Percentiles rank a stretch among this genome's conserved stretches.
Conservation (phyloP, 1,140 invertebrate genomes). For the Bombus vancouverensis region DNA sequence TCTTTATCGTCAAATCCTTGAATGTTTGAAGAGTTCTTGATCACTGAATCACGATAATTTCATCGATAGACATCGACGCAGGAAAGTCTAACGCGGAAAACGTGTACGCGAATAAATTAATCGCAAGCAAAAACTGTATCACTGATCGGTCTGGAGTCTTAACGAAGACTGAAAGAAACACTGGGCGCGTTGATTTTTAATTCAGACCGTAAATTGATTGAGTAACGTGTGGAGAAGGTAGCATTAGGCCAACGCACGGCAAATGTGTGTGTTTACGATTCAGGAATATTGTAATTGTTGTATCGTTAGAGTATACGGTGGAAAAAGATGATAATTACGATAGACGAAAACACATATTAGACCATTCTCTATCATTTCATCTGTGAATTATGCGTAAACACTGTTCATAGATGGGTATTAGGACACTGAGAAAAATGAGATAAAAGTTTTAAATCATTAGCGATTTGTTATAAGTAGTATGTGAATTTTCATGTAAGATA, state of each 20-base stretch:
- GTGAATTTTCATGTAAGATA: no score
- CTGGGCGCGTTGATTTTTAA: conserved; percentile 13
- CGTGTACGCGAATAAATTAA: neutral
- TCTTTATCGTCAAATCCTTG: neutral
- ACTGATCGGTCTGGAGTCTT: neutral
- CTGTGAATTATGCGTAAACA: neutral
- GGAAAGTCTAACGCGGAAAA: no score
- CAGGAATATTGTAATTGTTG: neutral
- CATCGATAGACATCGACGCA: neutral
- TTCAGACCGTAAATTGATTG: conserved; percentile 27
- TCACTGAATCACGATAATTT: neutral
- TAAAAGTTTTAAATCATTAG: no score
- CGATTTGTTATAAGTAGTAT: no score
- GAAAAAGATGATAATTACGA: neutral
- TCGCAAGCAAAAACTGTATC: no score
- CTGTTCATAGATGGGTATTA: neutral
- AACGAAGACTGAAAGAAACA: conserved; percentile 14
- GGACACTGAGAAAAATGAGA: no score
- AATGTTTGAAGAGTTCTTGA: neutral
- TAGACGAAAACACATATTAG: neutral
- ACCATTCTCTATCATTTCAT: neutral
- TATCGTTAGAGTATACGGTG: neutral
- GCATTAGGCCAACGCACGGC: neutral
- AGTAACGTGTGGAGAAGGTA: neutral
- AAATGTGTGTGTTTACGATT: neutral